Percentiles rank a stretch among this genome's conserved stretches.
Evolutionary conservation across 2,113 vertebrate species (phyloP).

Genomic region (Cyphomyrus plagiostoma): DNA sequence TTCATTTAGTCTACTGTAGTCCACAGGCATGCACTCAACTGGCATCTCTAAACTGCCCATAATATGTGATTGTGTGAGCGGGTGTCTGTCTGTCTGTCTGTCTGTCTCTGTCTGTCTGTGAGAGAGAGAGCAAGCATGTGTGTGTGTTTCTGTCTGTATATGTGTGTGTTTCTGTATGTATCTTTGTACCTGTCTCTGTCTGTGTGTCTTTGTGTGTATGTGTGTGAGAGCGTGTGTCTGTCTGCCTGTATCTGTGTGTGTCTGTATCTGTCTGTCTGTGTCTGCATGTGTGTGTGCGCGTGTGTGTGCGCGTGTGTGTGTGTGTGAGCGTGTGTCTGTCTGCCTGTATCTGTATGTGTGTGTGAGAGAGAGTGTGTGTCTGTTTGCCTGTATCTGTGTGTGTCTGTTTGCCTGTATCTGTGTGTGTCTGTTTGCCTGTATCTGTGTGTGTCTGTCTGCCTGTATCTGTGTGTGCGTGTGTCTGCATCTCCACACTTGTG

Average conservation of each 20-base stretch:
- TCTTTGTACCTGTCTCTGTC: no score
- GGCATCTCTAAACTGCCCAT: background rate
- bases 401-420: no score
- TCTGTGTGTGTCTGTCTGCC: background rate
- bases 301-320: background rate
- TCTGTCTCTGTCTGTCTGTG: background rate
- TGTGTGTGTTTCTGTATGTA: no score
- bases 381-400: no score
- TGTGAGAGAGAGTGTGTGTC: no score
- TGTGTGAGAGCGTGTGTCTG: background rate
- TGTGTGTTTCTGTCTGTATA: background rate
- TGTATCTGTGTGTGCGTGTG: background rate
- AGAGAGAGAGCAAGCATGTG: no score
- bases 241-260: background rate
- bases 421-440: no score
- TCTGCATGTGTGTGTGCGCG: background rate
- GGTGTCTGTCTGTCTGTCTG: no score
- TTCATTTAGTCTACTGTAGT: background rate
- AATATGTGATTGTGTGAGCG: background rate
- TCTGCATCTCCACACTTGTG: background rate
- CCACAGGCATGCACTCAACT: background rate
- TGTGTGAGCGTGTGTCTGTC: background rate
- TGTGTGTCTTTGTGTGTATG: background rate
- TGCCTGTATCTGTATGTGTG: no score
- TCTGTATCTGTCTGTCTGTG: no score